Base-by-base conservation (phyloP, 2,888 invertebrate species). In the Troglohyphantes excavatus region DNA sequence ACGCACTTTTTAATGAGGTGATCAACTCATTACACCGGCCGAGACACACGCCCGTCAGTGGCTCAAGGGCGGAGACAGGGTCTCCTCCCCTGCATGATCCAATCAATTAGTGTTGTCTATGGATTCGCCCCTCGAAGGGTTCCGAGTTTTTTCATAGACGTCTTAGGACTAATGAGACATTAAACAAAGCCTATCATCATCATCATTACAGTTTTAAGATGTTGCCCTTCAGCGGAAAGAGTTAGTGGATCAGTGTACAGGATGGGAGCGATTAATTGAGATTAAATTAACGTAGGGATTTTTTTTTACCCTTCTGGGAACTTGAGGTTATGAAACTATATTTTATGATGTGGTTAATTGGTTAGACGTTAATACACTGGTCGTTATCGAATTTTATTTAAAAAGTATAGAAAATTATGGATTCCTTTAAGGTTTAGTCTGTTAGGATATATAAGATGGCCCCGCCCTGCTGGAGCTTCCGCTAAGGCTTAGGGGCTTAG, bases 61-160 rank as follows among this genome's bases (percentile, higher is more conserved):
- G 53, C 81, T 82, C 59, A 76, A 76, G 76, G 82, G 68, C 76
- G 70, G 68, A 68, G 67, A n/a, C n/a, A n/a, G n/a, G 67, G 17
- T 11, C 33, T 75, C 23, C 70, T 53, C 13, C 65, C 21, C 27
- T 46, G 63, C 46, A 73, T 87, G 88, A 89, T 89, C 88, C 81
- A 89, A 89, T 89, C 79, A 89, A 89, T 89, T 89, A 89, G 82
- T 76, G 88, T 82, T 89, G 82, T 83, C 68, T 67, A 89, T 83
- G 53, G 53, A 53, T 76, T 75, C 73, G 61, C 39, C 21, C 61
- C 17, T 13, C 29, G 59, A 61, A 76, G 85, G 61, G 43, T 29
- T 21, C 11, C 2, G 29, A 39, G 9, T 61, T 26, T 59, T 76
- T 76, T 26, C 7, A 39, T 19, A 17, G 26, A n/a, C 21, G 29